Evolutionary conservation across 2,113 vertebrate species (phyloP).

Genomic region (Callipepla californica): DNA sequence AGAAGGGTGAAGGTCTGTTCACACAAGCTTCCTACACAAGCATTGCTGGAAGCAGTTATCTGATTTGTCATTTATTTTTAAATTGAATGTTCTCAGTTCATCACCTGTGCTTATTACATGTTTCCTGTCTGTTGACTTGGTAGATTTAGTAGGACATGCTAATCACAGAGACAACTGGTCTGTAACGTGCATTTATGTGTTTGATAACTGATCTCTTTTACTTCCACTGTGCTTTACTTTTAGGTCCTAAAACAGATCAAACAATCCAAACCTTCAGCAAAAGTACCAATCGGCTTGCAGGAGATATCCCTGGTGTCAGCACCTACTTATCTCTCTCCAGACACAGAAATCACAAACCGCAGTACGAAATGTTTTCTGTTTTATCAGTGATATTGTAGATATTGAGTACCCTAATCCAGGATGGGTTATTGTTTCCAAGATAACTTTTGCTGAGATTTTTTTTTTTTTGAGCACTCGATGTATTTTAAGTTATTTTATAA

Average conservation of each 20-base stretch:
- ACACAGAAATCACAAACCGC: constrained; percentile 72
- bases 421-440: neutral
- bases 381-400: neutral
- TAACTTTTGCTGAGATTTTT: neutral
- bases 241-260: constrained; percentile 79
- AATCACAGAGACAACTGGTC: neutral
- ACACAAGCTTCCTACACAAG: neutral
- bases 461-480: neutral
- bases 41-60: neutral
- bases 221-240: constrained; percentile 18
- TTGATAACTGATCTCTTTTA: neutral
- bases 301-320: constrained; percentile 66
- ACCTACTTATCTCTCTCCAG: constrained; percentile 71
- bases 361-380: constrained; percentile 72
- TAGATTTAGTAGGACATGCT: neutral
- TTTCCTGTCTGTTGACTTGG: neutral
- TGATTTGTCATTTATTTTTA: neutral
- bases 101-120: neutral
- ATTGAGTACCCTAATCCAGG: neutral
- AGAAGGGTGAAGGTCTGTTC: neutral
- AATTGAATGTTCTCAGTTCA: neutral
- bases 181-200: neutral
- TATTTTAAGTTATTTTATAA: neutral
- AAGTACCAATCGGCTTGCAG: constrained; percentile 60
- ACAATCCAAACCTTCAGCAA: constrained; percentile 65